Conservation (phyloP, 1,140 invertebrate species). For the Antheraea pernyi region DNA sequence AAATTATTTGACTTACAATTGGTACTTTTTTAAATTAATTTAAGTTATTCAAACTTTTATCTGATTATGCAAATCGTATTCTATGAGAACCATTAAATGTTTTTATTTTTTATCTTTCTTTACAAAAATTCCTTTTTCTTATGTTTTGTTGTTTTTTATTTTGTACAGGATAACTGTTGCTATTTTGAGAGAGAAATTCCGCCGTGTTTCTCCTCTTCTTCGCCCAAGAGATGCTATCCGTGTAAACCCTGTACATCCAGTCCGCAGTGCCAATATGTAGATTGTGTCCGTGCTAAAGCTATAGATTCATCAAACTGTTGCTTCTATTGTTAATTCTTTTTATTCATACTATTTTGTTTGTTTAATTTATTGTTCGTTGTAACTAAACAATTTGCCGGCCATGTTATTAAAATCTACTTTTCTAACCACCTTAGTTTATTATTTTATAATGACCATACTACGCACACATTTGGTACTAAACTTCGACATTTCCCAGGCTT, state of each 20-base stretch:
- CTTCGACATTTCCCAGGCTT: not conserved
- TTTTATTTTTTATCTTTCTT: conserved; percentile 13
- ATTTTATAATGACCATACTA: not conserved
- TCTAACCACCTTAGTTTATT: conserved; percentile 17
- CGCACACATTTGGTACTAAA: not conserved
- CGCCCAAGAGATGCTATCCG: conserved; percentile 1
- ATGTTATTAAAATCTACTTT: conserved; percentile 32
- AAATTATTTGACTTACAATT: conserved; percentile 49
- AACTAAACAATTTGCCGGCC: conserved; percentile 43
- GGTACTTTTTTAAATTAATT: conserved; percentile 63
- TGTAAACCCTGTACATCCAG: conserved; percentile 17
- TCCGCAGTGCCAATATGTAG: conserved; percentile 30
- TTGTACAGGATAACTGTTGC: conserved; percentile 55
- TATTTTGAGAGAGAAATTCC: conserved; percentile 49
- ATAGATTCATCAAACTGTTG: conserved; percentile 22
- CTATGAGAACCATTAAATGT: not conserved
- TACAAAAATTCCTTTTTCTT: conserved; percentile 12
- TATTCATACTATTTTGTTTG: conserved; percentile 16
- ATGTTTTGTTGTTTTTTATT: conserved; percentile 27
- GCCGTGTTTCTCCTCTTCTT: not conserved
- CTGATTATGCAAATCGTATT: conserved; percentile 56
- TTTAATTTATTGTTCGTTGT: conserved; percentile 8
- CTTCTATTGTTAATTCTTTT: conserved; percentile 35
- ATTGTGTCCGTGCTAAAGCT: conserved; percentile 29
- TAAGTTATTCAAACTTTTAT: conserved; percentile 55